Conservation (phyloP, 2,888 invertebrate genomes). For the Cremastobaeus sp. region DNA sequence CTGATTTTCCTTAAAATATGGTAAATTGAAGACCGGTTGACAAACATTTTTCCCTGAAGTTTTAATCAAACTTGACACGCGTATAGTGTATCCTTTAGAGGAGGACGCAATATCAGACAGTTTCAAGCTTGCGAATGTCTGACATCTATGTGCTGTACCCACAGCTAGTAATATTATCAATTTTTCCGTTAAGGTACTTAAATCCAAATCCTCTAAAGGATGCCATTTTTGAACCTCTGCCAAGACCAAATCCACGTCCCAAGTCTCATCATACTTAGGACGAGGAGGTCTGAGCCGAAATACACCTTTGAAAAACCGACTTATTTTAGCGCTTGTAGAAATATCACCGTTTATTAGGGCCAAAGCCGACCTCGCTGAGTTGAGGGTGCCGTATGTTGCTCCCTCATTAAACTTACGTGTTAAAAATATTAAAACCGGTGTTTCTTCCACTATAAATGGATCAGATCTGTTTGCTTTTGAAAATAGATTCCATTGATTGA, state of each 20-base stretch:
- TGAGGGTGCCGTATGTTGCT: constrained; percentile 47
- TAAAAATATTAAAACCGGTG: constrained; percentile 35
- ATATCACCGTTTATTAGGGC: constrained; percentile 13
- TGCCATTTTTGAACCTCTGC: neutral
- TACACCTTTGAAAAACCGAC: constrained; percentile 5
- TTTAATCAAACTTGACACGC: constrained; percentile 1
- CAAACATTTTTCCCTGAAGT: neutral
- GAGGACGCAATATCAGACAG: constrained; percentile 1
- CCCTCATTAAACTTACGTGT: constrained; percentile 38
- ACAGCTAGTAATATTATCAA: neutral
- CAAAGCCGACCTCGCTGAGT: constrained; percentile 42
- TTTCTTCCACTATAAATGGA: neutral
- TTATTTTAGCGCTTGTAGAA: neutral
- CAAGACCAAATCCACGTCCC: constrained; percentile 1
- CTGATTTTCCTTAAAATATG: neutral
- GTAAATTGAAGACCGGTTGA: neutral
- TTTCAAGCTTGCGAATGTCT: neutral
- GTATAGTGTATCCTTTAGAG: neutral
- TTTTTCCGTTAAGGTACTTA: neutral
- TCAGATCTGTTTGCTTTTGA: constrained; percentile 28
- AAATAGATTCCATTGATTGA: constrained; percentile 61
- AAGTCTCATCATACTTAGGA: constrained; percentile 12
- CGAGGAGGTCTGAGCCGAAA: neutral
- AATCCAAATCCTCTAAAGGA: neutral
- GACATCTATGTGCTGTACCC: constrained; percentile 5